Evolutionary conservation across 2,113 vertebrate species (phyloP).

Genomic region (Emydura subglobosa): DNA sequence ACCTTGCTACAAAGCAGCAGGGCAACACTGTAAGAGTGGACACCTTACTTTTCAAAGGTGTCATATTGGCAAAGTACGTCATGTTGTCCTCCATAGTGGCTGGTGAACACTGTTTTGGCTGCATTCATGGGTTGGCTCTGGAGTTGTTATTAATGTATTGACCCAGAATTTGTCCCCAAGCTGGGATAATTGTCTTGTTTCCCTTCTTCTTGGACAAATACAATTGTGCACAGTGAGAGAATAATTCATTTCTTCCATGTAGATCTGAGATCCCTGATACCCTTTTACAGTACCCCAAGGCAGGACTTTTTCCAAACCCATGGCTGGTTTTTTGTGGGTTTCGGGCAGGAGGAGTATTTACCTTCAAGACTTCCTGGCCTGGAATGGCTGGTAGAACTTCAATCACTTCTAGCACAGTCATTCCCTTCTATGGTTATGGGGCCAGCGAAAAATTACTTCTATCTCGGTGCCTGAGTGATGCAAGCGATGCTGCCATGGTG

Average conservation of each 20-base stretch:
- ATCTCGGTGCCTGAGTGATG: background rate
- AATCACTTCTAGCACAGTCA: background rate
- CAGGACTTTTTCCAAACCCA: accelerated
- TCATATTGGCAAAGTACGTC: background rate
- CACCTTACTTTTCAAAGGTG: background rate
- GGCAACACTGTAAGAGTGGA: background rate
- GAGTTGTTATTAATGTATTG: accelerated
- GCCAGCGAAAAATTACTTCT: background rate
- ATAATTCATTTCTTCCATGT: accelerated
- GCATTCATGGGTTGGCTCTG: accelerated
- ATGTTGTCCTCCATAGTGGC: background rate
- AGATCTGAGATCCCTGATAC: accelerated
- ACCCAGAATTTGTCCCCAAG: background rate
- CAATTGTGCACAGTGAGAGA: accelerated
- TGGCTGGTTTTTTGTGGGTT: background rate
- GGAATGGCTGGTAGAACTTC: background rate
- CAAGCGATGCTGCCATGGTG: background rate
- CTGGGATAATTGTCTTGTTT: background rate
- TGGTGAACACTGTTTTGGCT: background rate
- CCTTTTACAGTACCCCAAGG: accelerated
- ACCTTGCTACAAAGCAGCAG: background rate
- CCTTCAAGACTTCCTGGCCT: accelerated
- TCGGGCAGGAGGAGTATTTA: accelerated
- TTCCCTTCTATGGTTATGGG: background rate
- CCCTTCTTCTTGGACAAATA: accelerated